Base-by-base conservation (phyloP, 2,113 vertebrate species). In the Hemiprocne comata region DNA sequence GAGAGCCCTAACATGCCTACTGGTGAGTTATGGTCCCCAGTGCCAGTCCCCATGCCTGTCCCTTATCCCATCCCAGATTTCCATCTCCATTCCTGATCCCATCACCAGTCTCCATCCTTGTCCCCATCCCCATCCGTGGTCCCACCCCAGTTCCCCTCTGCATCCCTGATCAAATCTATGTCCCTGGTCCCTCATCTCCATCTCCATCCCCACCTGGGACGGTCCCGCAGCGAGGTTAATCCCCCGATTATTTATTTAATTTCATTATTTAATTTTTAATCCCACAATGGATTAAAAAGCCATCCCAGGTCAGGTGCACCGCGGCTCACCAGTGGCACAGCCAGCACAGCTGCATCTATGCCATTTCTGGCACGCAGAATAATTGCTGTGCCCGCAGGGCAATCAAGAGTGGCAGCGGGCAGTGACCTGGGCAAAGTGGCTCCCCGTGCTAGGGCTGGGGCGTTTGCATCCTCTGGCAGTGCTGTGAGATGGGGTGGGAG, bases 261-360 rank as follows among this genome's bases (percentile, higher is more conserved):
- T 50, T 50, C 23, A 50, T 50, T 50, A 24, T 50, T 50, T 50
- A 20, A 48, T 48, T 50, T 50, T 50, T 50, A 24, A 50, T 50
- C 36, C 44, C 4, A 2, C 5, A 17, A 6, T 16, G 6, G 17
- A 31, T 46, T 61, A 26, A 54, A 0, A 51, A 55, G 33, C 31
- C 36, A 13, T 4, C 17, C 79, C 17, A 17, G 26, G 57, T 48
- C 2, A 7, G 42, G 46, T 31, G 29, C 8, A 31, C 60, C 0
- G 0, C 0, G 13, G 23, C 34, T 66, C 0, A 0, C 51, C 2
- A 4, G 51, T 2, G 10, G 61, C 75, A 71, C 2, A 3, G 83
- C 46, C 57, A 23, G 51, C 36, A 29, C 53, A 2, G 36, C 55
- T 1, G 2, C 78, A 44, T 53, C 3, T 29, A 46, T 17, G 36